Evolutionary conservation across 2,113 vertebrate species (phyloP).

Genomic region (Steatornis caripensis): DNA sequence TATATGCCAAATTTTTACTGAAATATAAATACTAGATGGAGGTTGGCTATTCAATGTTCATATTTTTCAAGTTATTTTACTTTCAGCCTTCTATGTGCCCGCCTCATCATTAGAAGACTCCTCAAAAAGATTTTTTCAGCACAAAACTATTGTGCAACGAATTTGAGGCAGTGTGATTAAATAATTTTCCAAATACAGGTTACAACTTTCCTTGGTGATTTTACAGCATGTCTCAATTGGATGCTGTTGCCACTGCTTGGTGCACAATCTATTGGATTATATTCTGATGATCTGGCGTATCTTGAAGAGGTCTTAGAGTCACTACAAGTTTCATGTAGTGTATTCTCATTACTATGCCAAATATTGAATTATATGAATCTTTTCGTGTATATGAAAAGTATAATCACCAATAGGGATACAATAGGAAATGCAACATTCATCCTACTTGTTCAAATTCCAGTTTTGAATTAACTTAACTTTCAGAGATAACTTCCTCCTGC

Average conservation of each 20-base stretch:
- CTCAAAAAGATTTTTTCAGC: not conserved
- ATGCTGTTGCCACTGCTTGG: not conserved
- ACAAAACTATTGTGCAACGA: not conserved
- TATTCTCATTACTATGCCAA: not conserved
- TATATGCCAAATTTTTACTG: not conserved
- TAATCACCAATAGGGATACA: not conserved
- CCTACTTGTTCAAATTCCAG: not conserved
- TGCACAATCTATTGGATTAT: not conserved
- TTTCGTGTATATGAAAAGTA: not conserved
- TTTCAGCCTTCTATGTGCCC: not conserved
- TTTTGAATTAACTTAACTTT: not conserved
- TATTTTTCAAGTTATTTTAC: not conserved
- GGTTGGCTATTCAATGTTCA: not conserved
- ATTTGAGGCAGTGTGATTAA: not conserved
- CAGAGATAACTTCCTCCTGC: not conserved
- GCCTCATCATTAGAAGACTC: not conserved
- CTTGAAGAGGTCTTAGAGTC: not conserved
- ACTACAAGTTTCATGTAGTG: not conserved
- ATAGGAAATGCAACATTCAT: not conserved
- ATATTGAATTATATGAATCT: not conserved
- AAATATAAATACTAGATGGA: not conserved
- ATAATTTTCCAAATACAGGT: not conserved
- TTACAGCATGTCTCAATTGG: not conserved
- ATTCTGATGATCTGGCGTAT: not conserved
- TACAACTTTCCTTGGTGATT: not conserved